These are phyloP conservation scores for Lithophane semibrunnea DNA, from an alignment of 2,888 invertebrate genomes.

Conservation along the genomic window DNA sequence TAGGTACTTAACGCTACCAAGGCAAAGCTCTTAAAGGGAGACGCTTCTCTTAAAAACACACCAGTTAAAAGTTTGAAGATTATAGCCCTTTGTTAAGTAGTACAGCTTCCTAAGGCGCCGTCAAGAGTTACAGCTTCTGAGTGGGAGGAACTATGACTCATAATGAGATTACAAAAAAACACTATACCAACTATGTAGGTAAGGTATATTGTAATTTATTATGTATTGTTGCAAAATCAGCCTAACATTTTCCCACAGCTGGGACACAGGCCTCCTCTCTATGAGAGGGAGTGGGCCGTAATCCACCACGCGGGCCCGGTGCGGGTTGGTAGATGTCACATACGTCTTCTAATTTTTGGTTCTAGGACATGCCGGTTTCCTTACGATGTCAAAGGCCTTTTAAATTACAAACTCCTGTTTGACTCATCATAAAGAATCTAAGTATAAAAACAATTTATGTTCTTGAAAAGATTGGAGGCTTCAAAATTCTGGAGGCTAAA, in stretches of 20 bases:
- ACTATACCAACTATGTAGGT: background rate
- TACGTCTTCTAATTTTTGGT: no score
- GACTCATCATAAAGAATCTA: background rate
- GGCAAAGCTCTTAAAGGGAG: conserved; percentile 22
- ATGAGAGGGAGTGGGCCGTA: no score
- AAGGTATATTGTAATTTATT: no score
- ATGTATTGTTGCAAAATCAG: no score
- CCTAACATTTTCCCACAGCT: no score
- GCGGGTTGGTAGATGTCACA: no score
- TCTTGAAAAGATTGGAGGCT: background rate
- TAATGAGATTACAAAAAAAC: background rate
- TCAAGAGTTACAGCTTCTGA: conserved; percentile 21
- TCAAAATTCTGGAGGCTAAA: background rate
- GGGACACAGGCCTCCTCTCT: no score
- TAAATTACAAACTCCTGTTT: no score
- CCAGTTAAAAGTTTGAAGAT: conserved; percentile 44
- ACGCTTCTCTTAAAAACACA: conserved; percentile 41
- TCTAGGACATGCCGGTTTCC: no score
- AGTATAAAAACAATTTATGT: background rate
- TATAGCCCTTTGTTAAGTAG: conserved; percentile 50
- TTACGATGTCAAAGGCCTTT: no score
- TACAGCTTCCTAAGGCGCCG: conserved; percentile 16
- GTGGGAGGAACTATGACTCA: conserved; percentile 1
- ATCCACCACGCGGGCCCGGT: no score
- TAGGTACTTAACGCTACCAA: conserved; percentile 23